Conservation (phyloP, 2,797 vertebrate genomes). For the Acrossocheilus fasciatus region DNA sequence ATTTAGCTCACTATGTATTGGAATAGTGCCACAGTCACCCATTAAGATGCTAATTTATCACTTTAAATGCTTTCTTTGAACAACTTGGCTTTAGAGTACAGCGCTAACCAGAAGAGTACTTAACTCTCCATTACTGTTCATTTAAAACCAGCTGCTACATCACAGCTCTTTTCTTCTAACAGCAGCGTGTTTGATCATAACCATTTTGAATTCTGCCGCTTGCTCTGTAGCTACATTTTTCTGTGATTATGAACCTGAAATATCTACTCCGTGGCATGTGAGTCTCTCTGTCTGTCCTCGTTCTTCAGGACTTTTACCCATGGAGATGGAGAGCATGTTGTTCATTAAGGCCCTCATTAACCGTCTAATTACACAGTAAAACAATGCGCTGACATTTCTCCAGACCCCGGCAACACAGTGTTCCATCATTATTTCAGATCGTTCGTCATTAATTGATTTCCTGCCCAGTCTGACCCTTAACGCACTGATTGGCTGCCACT, state of each 20-base stretch:
- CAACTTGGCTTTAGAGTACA: neutral
- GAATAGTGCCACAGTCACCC: neutral
- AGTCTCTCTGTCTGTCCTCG: slow-evolving; percentile 11
- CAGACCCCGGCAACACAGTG: slow-evolving; percentile 34
- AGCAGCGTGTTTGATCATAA: neutral
- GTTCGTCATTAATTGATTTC: slow-evolving; percentile 60
- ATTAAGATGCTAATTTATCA: slow-evolving; percentile 9
- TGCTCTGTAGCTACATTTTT: neutral
- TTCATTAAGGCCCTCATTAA: slow-evolving; percentile 74
- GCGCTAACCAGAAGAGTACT: neutral
- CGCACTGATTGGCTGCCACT: slow-evolving; percentile 20
- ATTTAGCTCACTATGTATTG: neutral
- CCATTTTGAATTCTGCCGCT: neutral
- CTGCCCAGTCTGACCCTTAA: slow-evolving; percentile 34
- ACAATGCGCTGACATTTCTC: slow-evolving; percentile 56
- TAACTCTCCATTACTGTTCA: neutral
- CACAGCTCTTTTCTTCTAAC: neutral
- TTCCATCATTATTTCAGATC: slow-evolving; percentile 50
- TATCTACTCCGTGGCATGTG: neutral
- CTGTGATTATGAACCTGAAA: neutral
- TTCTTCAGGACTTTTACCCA: slow-evolving; percentile 12
- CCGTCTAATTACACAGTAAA: slow-evolving; percentile 69
- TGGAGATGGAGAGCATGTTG: slow-evolving; percentile 53
- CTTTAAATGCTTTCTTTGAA: neutral
- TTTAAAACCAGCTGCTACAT: neutral